These are phyloP conservation scores for Hoplostethus atlanticus DNA, from an alignment of 2,797 vertebrate species.

Conservation along the genomic window DNA sequence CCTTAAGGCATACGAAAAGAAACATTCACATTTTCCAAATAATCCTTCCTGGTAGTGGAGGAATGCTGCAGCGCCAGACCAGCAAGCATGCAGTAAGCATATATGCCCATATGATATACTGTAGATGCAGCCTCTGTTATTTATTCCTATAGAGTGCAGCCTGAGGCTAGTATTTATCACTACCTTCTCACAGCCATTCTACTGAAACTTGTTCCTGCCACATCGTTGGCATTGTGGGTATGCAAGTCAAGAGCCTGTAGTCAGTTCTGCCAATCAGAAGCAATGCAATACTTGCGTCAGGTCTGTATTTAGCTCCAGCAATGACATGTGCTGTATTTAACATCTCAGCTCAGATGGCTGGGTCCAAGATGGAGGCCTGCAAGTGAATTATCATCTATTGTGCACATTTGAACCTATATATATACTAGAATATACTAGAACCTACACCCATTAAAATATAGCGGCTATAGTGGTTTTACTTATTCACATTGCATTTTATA, in stretches of 20 bases:
- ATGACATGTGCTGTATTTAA: neutral
- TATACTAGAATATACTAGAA: too few relatives aligned
- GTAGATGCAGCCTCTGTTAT: slow-evolving; percentile 21
- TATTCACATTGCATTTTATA: too few relatives aligned
- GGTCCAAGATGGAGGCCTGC: neutral
- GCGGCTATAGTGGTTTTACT: too few relatives aligned
- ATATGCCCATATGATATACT: slow-evolving; percentile 36
- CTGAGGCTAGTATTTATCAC: slow-evolving; percentile 28
- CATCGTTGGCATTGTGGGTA: neutral
- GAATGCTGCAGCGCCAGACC: neutral
- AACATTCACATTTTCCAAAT: slow-evolving; percentile 20
- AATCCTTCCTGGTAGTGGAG: slow-evolving; percentile 26
- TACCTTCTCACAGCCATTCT: slow-evolving; percentile 12
- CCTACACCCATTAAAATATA: too few relatives aligned
- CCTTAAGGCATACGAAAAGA: slow-evolving; percentile 16
- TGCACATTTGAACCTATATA: neutral
- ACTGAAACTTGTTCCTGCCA: neutral
- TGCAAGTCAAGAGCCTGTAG: neutral
- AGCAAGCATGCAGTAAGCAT: slow-evolving; percentile 9
- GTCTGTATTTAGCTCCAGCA: neutral
- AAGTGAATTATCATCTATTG: slow-evolving; percentile 5
- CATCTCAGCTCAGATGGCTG: neutral
- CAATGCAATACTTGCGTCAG: too few relatives aligned
- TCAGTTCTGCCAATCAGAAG: neutral
- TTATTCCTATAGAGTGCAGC: neutral